Evolutionary conservation across 2,797 vertebrate species (phyloP).

Genomic region (Gorsachius magnificus): DNA sequence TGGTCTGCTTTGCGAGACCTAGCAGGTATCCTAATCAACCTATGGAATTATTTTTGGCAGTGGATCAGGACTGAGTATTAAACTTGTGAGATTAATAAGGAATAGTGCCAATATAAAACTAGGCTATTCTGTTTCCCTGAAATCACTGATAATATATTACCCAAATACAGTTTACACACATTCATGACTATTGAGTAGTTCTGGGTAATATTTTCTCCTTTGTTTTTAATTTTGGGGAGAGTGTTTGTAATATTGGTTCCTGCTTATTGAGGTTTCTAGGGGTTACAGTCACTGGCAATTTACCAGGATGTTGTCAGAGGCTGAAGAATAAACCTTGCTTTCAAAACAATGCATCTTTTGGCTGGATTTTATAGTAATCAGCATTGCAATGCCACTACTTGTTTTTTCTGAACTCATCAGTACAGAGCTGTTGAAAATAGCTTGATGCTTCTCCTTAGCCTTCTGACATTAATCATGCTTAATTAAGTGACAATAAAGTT

Average conservation of each 20-base stretch:
- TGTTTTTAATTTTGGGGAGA: not conserved
- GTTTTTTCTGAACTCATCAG: slow-evolving; percentile 19
- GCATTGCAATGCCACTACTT: not conserved
- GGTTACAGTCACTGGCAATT: not conserved
- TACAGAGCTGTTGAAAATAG: slow-evolving; percentile 44
- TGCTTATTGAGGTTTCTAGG: not conserved
- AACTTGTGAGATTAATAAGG: not conserved
- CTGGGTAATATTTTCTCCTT: not conserved
- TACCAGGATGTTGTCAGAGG: not conserved
- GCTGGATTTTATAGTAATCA: not conserved
- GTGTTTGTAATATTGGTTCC: not conserved
- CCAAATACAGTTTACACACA: not conserved
- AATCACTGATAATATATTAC: not conserved
- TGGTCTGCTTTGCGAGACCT: not conserved
- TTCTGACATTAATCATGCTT: slow-evolving; percentile 40
- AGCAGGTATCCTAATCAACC: not conserved
- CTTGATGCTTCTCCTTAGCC: slow-evolving; percentile 22
- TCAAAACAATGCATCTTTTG: slow-evolving; percentile 2
- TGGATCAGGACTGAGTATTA: not conserved
- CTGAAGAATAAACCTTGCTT: not conserved
- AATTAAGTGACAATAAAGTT: slow-evolving; percentile 54
- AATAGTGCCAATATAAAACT: not conserved
- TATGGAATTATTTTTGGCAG: not conserved
- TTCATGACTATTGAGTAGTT: not conserved
- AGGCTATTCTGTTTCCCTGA: not conserved